Conservation (phyloP, 2,888 invertebrate genomes). For the Clivina fossor region DNA sequence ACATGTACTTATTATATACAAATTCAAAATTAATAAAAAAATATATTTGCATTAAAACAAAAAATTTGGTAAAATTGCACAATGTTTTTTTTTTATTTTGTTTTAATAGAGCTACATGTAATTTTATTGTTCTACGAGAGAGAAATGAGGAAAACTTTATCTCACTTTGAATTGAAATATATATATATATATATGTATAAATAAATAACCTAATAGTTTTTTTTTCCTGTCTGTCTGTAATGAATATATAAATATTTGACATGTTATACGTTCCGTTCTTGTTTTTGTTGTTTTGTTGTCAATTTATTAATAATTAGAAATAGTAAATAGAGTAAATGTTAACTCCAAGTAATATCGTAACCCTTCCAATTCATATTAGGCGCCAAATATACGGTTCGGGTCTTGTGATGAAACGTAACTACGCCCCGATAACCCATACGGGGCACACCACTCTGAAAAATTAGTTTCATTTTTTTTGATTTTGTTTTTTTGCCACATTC, state of each 20-base stretch:
- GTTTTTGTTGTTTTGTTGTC: not conserved
- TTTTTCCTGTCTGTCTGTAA: not conserved
- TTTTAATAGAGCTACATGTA: no score
- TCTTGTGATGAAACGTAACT: conserved; percentile 85
- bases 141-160: no score
- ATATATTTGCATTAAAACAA: no score
- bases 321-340: conserved; percentile 53
- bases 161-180: not conserved
- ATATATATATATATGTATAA: not conserved
- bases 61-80: no score
- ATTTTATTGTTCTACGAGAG: no score
- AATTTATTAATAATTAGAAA: not conserved
- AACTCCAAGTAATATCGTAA: conserved; percentile 85
- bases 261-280: not conserved
- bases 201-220: not conserved
- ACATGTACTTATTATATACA: no score
- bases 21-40: no score
- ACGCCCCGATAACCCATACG: conserved; percentile 95
- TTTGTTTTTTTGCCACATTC: no score
- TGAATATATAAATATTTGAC: not conserved
- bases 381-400: conserved; percentile 82
- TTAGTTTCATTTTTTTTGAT: not conserved
- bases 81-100: no score
- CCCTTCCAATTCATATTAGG: conserved; percentile 84
- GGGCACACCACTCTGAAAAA: conserved; percentile 90